A percentile compares a stretch with the other conserved stretches of the same genome.
phyloP scores from a whole-genome alignment of 2,888 invertebrate species.

The Scaptomyza caliginosa region DNA sequence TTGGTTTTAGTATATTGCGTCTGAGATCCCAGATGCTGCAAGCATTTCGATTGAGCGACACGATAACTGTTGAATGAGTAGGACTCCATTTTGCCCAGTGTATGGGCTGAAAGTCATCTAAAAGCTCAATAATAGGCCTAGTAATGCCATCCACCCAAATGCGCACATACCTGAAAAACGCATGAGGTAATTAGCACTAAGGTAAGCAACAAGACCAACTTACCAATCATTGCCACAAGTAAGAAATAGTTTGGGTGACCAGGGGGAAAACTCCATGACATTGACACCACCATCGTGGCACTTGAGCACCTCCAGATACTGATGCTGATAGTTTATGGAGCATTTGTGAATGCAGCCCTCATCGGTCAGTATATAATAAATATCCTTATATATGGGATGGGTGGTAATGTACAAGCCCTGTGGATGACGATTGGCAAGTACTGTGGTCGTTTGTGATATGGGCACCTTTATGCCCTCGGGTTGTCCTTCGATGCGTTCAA shows the following conservation, averaged over 20 bases:
- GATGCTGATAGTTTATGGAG: conserved; percentile 92
- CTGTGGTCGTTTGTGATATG: conserved; percentile 20
- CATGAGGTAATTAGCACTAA: background rate
- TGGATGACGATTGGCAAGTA: conserved; percentile 86
- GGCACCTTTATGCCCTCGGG: conserved; percentile 85
- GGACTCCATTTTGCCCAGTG: conserved; percentile 89
- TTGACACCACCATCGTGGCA: conserved; percentile 93
- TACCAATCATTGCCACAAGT: conserved; percentile 92
- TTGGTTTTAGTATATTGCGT: conserved; percentile 88
- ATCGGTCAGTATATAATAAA: conserved; percentile 92
- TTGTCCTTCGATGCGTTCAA: conserved; percentile 88
- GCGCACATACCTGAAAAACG: conserved; percentile 85
- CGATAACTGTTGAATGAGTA: conserved; percentile 89
- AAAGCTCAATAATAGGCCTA: conserved; percentile 87
- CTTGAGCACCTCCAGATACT: conserved; percentile 88
- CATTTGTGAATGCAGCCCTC: conserved; percentile 93
- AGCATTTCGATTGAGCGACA: conserved; percentile 87
- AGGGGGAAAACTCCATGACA: conserved; percentile 89
- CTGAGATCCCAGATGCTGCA: conserved; percentile 92
- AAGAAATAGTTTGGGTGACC: conserved; percentile 88
- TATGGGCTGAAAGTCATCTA: conserved; percentile 84
- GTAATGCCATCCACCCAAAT: conserved; percentile 90
- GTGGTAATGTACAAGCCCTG: conserved; percentile 87
- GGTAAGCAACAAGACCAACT: background rate
- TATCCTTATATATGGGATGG: conserved; percentile 87